Percentiles rank a stretch among this genome's conserved stretches.
phyloP scores from a whole-genome alignment of 1,140 invertebrate species.

The Asbolus verrucosus region DNA sequence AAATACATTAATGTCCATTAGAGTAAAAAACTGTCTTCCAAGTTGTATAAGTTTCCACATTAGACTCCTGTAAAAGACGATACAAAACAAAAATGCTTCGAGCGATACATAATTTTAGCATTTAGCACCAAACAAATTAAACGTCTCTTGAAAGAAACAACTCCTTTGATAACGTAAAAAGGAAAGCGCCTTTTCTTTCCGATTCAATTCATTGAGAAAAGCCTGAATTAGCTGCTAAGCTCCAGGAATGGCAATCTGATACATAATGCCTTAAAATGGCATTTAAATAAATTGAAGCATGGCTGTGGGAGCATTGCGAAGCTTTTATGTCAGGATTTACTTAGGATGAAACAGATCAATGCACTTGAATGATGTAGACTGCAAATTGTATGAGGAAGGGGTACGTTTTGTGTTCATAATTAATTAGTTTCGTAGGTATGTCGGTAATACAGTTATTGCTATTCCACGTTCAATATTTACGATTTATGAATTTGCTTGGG shows the following conservation, averaged over 20 bases:
- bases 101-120: no score
- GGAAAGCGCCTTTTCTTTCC: no score
- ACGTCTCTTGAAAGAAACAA: no score
- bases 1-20: conserved; percentile 4
- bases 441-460: conserved; percentile 23
- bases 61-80: neutral
- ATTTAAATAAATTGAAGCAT: conserved; percentile 23
- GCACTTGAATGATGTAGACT: conserved; percentile 28
- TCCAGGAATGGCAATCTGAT: neutral
- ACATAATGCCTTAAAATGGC: conserved; percentile 6
- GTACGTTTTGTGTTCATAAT: conserved; percentile 25
- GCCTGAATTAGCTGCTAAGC: no score
- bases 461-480: conserved; percentile 21
- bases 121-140: no score
- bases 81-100: no score
- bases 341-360: conserved; percentile 27
- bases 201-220: no score
- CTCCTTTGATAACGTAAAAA: no score
- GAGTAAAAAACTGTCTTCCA: neutral
- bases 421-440: conserved; percentile 30
- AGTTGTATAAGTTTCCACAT: neutral
- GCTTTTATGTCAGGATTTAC: conserved; percentile 32
- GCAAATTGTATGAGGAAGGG: conserved; percentile 14
- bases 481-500: conserved; percentile 32
- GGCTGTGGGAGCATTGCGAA: neutral